phyloP scores from a whole-genome alignment of 1,140 invertebrate genomes.

The Drosophila paulistorum region DNA sequence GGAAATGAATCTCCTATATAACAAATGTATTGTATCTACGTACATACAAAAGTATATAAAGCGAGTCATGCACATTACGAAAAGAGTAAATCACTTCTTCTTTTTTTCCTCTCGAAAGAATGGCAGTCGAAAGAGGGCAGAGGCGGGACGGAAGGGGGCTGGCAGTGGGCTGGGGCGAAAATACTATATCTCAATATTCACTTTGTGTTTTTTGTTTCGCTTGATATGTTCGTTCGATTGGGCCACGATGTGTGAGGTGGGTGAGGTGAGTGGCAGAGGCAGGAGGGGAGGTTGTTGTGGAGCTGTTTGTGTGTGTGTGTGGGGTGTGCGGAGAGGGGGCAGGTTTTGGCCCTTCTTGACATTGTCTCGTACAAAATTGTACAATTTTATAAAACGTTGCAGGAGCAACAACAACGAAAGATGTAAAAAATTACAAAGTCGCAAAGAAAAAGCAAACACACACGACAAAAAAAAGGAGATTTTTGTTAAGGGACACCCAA shows the following conservation, averaged over 20 bases:
- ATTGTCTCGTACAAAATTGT: slow-evolving; percentile 58
- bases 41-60: slow-evolving; percentile 14
- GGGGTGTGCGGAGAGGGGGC: background rate
- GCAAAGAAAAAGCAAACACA: slow-evolving; percentile 26
- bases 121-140: background rate
- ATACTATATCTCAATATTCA: slow-evolving; percentile 71
- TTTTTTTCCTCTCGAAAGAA: too few relatives aligned
- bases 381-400: slow-evolving; percentile 50
- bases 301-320: background rate
- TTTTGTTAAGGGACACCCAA: slow-evolving; percentile 15
- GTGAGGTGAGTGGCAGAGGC: background rate
- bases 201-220: slow-evolving; percentile 30
- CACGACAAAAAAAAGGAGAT: slow-evolving; percentile 8
- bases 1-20: slow-evolving; percentile 3
- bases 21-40: slow-evolving; percentile 26
- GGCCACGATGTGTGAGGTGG: background rate
- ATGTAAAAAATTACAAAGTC: slow-evolving; percentile 74
- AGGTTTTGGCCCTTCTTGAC: slow-evolving; percentile 44
- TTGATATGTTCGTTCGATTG: slow-evolving; percentile 29
- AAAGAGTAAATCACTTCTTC: slow-evolving; percentile 66
- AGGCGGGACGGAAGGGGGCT: slow-evolving; percentile 10
- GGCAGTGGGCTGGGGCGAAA: slow-evolving; percentile 35
- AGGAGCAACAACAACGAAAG: slow-evolving; percentile 33
- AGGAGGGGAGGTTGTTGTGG: background rate
- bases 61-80: slow-evolving; percentile 58